Conservation (phyloP, 2,113 vertebrate species). For the Hemiscyllium ocellatum region DNA sequence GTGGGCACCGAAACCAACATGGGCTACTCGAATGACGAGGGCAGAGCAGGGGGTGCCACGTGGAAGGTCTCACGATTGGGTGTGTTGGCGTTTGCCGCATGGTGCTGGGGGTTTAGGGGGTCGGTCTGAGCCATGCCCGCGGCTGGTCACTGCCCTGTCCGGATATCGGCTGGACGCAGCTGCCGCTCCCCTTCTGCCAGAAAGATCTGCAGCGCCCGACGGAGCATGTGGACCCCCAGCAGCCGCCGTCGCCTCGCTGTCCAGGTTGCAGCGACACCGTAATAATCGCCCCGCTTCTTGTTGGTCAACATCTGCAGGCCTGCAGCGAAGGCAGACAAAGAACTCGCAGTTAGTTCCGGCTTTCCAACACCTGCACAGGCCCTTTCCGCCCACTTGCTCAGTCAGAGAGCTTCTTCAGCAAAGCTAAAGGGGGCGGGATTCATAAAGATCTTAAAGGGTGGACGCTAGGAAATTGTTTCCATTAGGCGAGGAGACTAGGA, state of each 20-base stretch:
- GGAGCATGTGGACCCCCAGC: slow-evolving; percentile 72
- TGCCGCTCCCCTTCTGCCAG: slow-evolving; percentile 81
- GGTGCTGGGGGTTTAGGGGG: neutral
- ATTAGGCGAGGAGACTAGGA: too few species aligned
- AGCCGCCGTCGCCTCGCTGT: slow-evolving; percentile 51
- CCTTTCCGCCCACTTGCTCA: neutral
- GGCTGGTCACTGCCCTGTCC: slow-evolving; percentile 45
- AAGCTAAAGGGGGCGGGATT: too few species aligned
- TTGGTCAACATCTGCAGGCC: slow-evolving; percentile 79
- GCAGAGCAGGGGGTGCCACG: neutral
- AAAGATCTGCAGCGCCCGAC: slow-evolving; percentile 74
- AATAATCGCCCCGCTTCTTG: slow-evolving; percentile 74
- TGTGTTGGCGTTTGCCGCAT: neutral
- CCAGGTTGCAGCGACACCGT: slow-evolving; percentile 69
- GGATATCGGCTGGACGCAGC: slow-evolving; percentile 71
- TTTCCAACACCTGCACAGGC: neutral
- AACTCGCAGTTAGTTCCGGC: neutral
- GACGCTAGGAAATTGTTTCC: too few species aligned
- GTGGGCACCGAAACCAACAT: neutral
- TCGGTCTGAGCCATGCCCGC: neutral
- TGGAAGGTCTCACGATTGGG: neutral
- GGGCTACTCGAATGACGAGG: neutral
- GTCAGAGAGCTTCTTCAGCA: neutral
- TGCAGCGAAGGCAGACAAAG: slow-evolving; percentile 41
- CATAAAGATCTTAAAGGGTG: neutral